Evolutionary conservation across 2,888 invertebrate genomes (phyloP), one percentile per base, ranked within the genome.

Genomic region (Vesta saturnalis): DNA sequence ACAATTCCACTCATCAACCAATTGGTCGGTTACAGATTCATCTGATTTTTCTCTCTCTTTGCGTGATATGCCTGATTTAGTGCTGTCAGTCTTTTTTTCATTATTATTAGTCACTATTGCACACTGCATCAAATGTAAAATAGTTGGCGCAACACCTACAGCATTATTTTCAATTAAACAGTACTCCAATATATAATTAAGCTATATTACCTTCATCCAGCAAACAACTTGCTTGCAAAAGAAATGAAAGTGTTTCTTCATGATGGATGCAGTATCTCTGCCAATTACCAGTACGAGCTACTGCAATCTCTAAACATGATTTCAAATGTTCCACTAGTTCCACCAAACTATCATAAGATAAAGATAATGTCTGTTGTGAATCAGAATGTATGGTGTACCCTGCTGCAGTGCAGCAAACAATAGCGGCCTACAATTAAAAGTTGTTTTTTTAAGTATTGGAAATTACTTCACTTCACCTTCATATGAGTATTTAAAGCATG

Each of bases 281-380:
- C 98, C 98, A 99, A 86, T 98, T 98, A 74, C 94, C 92, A 0
- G 96, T 95, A 61, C 98, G 91, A 60, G 92, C 91, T 60, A 92
- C 90, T 35, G 97, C 97, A 66, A 98, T 94, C 83, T 99, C 98
- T 59, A 94, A 91, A 77, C 97, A 97, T 2, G 94, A 92, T 83
- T 97, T 97, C 71, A 99, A 86, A 83, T 97, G 96, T 77, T 98
- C 98, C 79, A 98, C 96, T 64, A 98, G 88, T 75, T 94, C 94
- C 3, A 97, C 96, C n/a, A 97, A 88, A 3, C 93, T 91, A 83
- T 97, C 96, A 79, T 97, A 97, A 0, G 93, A 90, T 14, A 96
- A 86, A 72, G 86, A 87, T 46, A 88, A 84, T 0, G 85, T 83
- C 70, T 86, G 86, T 30, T 86, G 86, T 1, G 83, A 79, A 6